phyloP scores from a whole-genome alignment of 2,113 vertebrate species.

The Rhegmatorhina hoffmannsi region DNA sequence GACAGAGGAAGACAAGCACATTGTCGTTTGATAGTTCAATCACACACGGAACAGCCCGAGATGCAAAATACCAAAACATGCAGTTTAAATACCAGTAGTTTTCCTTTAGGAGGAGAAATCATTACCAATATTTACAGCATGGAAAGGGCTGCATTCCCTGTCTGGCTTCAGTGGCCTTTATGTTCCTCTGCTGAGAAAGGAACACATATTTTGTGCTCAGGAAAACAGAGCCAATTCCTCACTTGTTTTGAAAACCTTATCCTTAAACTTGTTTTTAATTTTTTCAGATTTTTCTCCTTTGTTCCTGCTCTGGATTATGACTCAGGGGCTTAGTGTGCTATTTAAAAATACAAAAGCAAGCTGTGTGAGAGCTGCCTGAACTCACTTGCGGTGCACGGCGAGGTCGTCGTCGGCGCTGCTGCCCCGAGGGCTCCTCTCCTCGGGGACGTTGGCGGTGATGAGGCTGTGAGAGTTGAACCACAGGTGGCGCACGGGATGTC shows the following conservation, averaged over 20 bases:
- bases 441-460: conserved; percentile 91
- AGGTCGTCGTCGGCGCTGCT: conserved; percentile 88
- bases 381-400: conserved; percentile 88
- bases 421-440: conserved; percentile 85
- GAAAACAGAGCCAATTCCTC: neutral
- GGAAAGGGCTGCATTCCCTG: neutral
- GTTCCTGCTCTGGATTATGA: neutral
- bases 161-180: neutral
- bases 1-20: neutral
- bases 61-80: conserved; percentile 27
- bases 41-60: neutral
- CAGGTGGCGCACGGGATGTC: conserved; percentile 88
- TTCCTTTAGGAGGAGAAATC: neutral
- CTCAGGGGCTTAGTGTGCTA: neutral
- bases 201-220: neutral
- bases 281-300: neutral
- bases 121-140: neutral
- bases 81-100: neutral
- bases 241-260: neutral
- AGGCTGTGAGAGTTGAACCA: conserved; percentile 85
- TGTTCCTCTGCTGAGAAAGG: neutral
- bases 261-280: neutral
- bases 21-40: neutral
- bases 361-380: neutral
- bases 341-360: neutral